Percentiles rank a stretch among this genome's conserved stretches.
These are phyloP conservation scores for Leucozona laternaria DNA, from an alignment of 2,888 invertebrate species.

Conservation along the genomic window DNA sequence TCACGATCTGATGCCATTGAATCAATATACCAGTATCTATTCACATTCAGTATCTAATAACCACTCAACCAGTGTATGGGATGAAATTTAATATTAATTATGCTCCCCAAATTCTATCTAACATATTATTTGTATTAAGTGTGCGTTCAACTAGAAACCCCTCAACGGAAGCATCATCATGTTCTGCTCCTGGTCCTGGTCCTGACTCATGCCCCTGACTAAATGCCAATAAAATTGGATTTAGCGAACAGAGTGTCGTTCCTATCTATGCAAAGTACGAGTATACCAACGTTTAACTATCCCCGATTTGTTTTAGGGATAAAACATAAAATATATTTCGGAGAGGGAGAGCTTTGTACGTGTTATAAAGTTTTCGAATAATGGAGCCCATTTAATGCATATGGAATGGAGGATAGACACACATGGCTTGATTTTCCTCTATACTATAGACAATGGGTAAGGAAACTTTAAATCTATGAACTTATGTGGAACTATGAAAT, in stretches of 20 bases:
- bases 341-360: slow-evolving; percentile 14
- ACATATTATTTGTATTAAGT: slow-evolving; percentile 53
- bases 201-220: neutral
- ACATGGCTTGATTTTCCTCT: neutral
- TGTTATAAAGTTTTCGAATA: slow-evolving; percentile 37
- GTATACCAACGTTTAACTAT: neutral
- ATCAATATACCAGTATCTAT: slow-evolving; percentile 12
- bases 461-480: slow-evolving; percentile 35
- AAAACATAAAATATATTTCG: slow-evolving; percentile 6
- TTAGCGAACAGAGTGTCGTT: slow-evolving; percentile 2
- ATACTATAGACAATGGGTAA: neutral
- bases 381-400: slow-evolving; percentile 22
- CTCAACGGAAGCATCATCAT: neutral
- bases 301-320: slow-evolving; percentile 30
- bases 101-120: slow-evolving; percentile 41
- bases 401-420: slow-evolving; percentile 8
- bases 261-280: neutral
- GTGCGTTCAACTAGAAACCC: slow-evolving; percentile 31
- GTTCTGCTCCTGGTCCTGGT: neutral
- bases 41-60: slow-evolving; percentile 1
- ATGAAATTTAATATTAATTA: slow-evolving; percentile 60
- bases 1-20: slow-evolving; percentile 42
- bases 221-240: slow-evolving; percentile 31
- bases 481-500: slow-evolving; percentile 14
- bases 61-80: neutral